phyloP scores from a whole-genome alignment of 2,113 vertebrate genomes.

The Rattus norvegicus region DNA sequence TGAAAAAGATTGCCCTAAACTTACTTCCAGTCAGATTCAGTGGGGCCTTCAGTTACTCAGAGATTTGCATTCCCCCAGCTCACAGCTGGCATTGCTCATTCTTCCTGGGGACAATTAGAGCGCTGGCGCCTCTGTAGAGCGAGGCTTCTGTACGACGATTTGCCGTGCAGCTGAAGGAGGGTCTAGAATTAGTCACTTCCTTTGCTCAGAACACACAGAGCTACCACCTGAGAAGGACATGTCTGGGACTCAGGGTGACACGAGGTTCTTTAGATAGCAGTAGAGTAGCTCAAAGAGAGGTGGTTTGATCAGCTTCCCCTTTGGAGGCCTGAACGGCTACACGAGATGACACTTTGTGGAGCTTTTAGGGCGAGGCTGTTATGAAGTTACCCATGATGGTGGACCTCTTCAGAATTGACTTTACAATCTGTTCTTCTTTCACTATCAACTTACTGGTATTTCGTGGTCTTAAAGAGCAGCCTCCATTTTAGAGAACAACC shows the following conservation, averaged over 20 bases:
- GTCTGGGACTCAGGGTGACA: neutral
- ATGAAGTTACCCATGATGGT: neutral
- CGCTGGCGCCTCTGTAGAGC: neutral
- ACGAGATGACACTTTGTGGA: neutral
- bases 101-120: constrained; percentile 12
- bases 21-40: constrained; percentile 36
- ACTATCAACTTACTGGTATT: neutral
- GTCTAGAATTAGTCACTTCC: constrained; percentile 61
- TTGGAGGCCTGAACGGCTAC: neutral
- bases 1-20: neutral
- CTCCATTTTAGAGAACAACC: neutral
- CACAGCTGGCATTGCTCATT: constrained; percentile 57
- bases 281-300: neutral
- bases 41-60: neutral
- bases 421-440: neutral
- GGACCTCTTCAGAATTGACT: neutral
- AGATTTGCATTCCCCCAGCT: neutral
- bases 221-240: neutral
- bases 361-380: neutral
- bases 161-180: neutral
- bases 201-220: constrained; percentile 12
- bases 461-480: neutral
- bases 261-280: neutral
- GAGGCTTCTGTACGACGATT: neutral
- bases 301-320: neutral